A percentile compares a stretch with the other conserved stretches of the same genome.
Evolutionary conservation across 2,797 vertebrate genomes (phyloP).

Genomic region (Amblyopsis hoosieri): DNA sequence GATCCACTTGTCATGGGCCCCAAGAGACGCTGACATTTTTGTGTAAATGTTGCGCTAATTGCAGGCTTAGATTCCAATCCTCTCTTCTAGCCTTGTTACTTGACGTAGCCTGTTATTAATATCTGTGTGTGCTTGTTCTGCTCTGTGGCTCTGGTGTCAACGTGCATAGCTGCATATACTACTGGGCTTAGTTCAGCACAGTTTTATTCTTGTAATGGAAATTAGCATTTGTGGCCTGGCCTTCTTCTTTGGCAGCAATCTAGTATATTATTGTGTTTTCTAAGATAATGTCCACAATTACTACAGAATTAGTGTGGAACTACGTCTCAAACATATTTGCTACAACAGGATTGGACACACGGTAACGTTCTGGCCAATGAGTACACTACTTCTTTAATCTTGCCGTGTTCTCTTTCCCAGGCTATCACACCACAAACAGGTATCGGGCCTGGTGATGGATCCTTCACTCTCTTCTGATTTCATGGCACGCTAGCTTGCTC

Average conservation of each 20-base stretch:
- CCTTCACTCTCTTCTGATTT: constrained; percentile 69
- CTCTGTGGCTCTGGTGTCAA: constrained; percentile 23
- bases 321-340: too few species aligned
- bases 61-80: constrained; percentile 15
- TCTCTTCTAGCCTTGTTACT: constrained; percentile 14
- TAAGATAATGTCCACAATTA: background rate
- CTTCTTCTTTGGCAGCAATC: constrained; percentile 31
- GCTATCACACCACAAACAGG: constrained; percentile 66
- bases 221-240: constrained; percentile 37
- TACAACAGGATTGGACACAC: background rate
- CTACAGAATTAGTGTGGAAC: too few species aligned
- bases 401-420: constrained; percentile 53
- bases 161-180: constrained; percentile 48
- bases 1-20: constrained; percentile 3
- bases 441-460: constrained; percentile 45
- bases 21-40: constrained; percentile 2
- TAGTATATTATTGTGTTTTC: background rate
- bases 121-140: constrained; percentile 15
- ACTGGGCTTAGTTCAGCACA: constrained; percentile 38
- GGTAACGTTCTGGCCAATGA: too few species aligned
- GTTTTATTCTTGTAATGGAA: constrained; percentile 32
- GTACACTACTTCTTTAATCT: background rate
- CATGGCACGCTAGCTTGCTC: constrained; percentile 60
- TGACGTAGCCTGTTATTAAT: background rate
- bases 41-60: constrained; percentile 25